Percentiles rank a stretch among this genome's conserved stretches.
Evolutionary conservation across 2,113 vertebrate species (phyloP).

Genomic region (Pandion haliaetus): DNA sequence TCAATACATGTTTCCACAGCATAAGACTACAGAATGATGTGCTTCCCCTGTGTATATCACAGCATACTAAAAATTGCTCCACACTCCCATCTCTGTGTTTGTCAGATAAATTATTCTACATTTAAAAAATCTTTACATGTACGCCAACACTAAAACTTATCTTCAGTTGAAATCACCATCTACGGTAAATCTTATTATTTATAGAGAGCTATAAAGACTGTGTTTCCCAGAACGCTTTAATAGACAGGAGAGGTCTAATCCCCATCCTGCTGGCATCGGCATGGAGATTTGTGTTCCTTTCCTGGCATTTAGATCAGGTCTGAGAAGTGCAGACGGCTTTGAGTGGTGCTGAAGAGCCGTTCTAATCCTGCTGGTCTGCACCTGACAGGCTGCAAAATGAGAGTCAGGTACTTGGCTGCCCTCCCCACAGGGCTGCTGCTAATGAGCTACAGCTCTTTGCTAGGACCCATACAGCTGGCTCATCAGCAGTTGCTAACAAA

Average conservation of each 20-base stretch:
- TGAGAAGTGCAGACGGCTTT: background rate
- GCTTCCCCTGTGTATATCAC: background rate
- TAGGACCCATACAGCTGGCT: background rate
- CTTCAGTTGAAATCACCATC: background rate
- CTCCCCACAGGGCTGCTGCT: background rate
- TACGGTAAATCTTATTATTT: background rate
- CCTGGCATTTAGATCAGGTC: background rate
- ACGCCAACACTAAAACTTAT: background rate
- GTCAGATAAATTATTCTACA: background rate
- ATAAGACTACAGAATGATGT: background rate
- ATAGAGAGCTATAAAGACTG: background rate
- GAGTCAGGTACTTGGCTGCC: background rate
- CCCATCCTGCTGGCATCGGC: background rate
- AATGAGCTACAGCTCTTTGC: background rate
- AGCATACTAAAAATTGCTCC: background rate
- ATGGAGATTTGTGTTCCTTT: background rate
- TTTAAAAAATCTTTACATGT: background rate
- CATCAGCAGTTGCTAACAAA: background rate
- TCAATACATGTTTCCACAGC: background rate
- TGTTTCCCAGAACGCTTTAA: background rate
- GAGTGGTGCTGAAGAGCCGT: background rate
- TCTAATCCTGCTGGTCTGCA: background rate
- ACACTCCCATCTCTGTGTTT: background rate
- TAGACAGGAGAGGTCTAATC: background rate
- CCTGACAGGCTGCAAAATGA: background rate